Base-by-base conservation (phyloP, 92 coral and sea anemone genomes). In the Metridium senile region DNA sequence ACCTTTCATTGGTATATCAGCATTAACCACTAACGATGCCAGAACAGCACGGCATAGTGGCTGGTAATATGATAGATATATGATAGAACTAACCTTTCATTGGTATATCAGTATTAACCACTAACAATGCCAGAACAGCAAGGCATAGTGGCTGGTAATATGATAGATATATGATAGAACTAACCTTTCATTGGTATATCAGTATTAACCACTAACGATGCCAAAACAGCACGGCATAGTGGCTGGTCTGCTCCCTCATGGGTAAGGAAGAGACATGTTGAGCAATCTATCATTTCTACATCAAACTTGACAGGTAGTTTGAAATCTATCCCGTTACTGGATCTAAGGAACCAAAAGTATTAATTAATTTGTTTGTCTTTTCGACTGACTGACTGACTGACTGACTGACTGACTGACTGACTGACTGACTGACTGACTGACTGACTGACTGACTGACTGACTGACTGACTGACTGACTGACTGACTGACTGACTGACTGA, bases 141-240 rank as follows among this genome's bases (percentile, higher is more conserved):
- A 39, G 13, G 6, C 49, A 39, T 6, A 39, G 13, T 13, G 6
- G 13, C 6, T 39, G 13, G 8, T 39, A 39, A 13, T 39, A 39
- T 64, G 3, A 26, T 64, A 16, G 16, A 64, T 6, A 11, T 8
- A 11, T 29, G 30, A 2, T 26, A 34, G 9, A 9, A 69, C 84
- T 22, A 25, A 90, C 98, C 95, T 69, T 70, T 58, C 13, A 76
- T 7, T 23, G 95, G 84, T 56, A 90, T 66, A 28, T 58, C 71
- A 11, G 82, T 34, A 23, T 80, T 71, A 19, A 89, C 77, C 11
- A 75, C 67, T 43, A 87, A 86, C 1, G 89, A 93, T 9, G 92
- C 93, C 26, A 96, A 76, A 21, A 96, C 97, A 29, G 98, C 99
- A 53, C 72, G 83, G 56, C 97, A 93, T 46, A 93, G 71, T 16